phyloP scores from a whole-genome alignment of 2,888 invertebrate genomes.

The Nymphalis c-album region DNA sequence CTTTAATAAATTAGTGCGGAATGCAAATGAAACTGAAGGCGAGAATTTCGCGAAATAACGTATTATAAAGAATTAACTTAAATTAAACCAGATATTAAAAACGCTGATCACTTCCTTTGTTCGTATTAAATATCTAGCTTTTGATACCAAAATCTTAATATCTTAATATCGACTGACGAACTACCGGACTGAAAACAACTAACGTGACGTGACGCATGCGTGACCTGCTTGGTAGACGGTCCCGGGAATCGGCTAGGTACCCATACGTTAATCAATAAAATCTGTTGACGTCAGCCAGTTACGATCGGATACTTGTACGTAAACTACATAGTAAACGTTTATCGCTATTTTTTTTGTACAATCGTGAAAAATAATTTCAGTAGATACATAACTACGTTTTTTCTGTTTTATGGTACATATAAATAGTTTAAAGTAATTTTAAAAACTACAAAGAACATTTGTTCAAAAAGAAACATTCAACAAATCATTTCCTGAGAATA shows the following conservation, averaged over 20 bases:
- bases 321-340: neutral
- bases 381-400: no score
- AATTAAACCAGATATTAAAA: neutral
- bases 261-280: slow-evolving; percentile 11
- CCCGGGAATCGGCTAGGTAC: neutral
- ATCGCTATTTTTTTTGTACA: no score
- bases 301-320: slow-evolving; percentile 16
- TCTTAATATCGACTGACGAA: neutral
- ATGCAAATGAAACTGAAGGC: neutral
- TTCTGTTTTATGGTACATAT: no score
- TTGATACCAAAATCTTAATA: neutral
- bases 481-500: no score
- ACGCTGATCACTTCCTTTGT: neutral
- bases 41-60: neutral
- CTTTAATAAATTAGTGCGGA: neutral
- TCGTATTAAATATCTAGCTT: neutral
- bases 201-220: neutral
- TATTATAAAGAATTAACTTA: neutral
- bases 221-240: no score
- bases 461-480: no score
- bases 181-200: slow-evolving; percentile 7
- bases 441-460: no score
- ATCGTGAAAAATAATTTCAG: no score
- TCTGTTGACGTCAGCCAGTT: slow-evolving; percentile 22
- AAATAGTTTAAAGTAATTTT: no score